A percentile compares a stretch with the other conserved stretches of the same genome.
phyloP scores from a whole-genome alignment of 2,888 invertebrate genomes.

The Belgica antarctica region DNA sequence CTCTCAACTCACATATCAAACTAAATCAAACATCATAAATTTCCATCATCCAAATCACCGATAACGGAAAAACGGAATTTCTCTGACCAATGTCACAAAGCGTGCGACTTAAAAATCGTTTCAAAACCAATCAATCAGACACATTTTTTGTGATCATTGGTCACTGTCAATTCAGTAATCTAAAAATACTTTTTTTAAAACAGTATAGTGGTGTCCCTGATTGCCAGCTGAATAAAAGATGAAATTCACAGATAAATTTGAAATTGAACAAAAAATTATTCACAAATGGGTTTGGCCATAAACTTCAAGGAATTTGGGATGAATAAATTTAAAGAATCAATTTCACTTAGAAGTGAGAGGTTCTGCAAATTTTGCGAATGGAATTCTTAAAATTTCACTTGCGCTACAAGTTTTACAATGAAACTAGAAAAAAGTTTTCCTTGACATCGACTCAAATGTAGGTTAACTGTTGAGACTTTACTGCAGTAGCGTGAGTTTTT shows the following conservation, averaged over 20 bases:
- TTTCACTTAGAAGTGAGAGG: not conserved
- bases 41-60: slow-evolving; percentile 22
- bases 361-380: not conserved
- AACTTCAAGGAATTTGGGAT: no score
- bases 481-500: no score
- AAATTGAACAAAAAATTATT: not conserved
- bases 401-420: not conserved
- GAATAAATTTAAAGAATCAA: not conserved
- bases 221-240: not conserved
- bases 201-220: slow-evolving; percentile 32
- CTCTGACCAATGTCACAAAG: slow-evolving; percentile 38
- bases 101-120: slow-evolving; percentile 26
- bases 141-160: slow-evolving; percentile 33
- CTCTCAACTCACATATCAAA: slow-evolving; percentile 9
- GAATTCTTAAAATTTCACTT: not conserved
- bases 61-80: slow-evolving; percentile 30
- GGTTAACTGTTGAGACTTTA: no score
- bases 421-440: no score
- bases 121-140: slow-evolving; percentile 2
- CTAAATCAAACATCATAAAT: slow-evolving; percentile 11
- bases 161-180: slow-evolving; percentile 37
- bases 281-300: no score
- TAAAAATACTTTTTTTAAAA: slow-evolving; percentile 42
- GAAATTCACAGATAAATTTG: not conserved
- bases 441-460: no score